Evolutionary conservation across 2,888 invertebrate genomes (phyloP).

Genomic region (Lottia scabra): DNA sequence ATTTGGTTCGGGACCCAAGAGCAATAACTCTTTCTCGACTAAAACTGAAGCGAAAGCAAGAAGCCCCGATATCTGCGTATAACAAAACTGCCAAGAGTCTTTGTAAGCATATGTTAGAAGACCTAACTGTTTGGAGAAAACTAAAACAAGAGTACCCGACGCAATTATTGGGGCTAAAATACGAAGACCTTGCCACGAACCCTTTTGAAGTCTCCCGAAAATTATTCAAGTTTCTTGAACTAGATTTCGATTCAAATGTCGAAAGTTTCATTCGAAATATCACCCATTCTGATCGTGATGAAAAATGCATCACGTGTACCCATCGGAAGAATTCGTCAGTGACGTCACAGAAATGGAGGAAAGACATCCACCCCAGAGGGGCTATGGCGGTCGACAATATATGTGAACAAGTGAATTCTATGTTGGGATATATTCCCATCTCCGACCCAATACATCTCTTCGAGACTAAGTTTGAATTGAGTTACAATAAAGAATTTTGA

Average conservation of each 20-base stretch:
- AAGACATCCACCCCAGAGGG: not conserved
- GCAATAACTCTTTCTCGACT: conserved; percentile 28
- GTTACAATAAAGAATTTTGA: no score
- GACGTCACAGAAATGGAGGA: not conserved
- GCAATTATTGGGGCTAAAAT: conserved; percentile 10
- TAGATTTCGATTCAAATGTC: not conserved
- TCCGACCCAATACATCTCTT: no score
- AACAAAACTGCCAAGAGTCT: not conserved
- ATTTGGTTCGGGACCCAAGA: conserved; percentile 38
- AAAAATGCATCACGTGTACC: not conserved
- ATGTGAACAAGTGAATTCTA: not conserved
- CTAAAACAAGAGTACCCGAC: conserved; percentile 6
- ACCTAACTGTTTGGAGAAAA: not conserved
- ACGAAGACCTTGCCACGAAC: conserved; percentile 18
- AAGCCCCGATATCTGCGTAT: not conserved
- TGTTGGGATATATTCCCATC: not conserved
- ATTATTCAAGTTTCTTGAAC: conserved; percentile 12
- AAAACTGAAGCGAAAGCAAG: conserved; percentile 7
- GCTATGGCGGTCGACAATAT: not conserved
- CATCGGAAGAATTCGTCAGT: not conserved
- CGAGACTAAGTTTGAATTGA: no score
- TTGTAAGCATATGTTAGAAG: conserved; percentile 14
- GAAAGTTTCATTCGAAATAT: not conserved
- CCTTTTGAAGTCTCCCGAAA: not conserved
- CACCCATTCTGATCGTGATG: not conserved